Percentiles rank a stretch among this genome's conserved stretches.
Conservation (phyloP, 37 sponge, comb jelly and placozoan species). For the Haliclona indistincta region DNA sequence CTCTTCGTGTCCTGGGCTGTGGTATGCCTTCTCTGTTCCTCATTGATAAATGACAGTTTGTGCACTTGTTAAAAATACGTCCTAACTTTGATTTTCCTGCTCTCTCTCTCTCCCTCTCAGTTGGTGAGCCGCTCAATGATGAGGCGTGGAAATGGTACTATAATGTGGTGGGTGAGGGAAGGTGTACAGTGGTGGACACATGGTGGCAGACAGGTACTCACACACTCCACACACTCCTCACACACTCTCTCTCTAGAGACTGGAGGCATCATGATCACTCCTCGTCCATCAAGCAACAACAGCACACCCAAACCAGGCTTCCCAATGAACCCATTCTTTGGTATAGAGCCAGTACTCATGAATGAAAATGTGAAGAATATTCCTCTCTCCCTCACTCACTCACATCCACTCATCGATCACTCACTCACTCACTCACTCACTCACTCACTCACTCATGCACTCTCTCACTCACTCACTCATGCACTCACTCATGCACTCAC, state of each 20-base stretch:
- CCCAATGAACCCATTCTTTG: constrained; percentile 94
- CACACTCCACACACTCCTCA: too few relatives aligned
- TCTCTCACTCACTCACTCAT: too few relatives aligned
- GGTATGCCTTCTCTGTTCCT: constrained; percentile 53
- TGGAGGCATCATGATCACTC: constrained; percentile 93
- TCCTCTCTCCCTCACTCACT: too few relatives aligned
- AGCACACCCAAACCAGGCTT: constrained; percentile 87
- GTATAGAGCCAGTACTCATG: constrained; percentile 84
- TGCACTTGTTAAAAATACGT: not conserved
- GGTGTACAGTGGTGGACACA: constrained; percentile 90
- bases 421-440: not conserved
- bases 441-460: too few relatives aligned
- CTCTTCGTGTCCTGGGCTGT: constrained; percentile 86
- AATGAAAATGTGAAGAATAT: constrained; percentile 58
- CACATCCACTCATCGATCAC: not conserved
- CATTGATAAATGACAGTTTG: not conserved
- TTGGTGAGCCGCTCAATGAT: constrained; percentile 94
- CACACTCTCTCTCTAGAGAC: constrained; percentile 52
- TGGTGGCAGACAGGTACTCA: constrained; percentile 96
- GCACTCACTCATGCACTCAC: too few relatives aligned
- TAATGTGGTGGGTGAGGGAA: constrained; percentile 79
- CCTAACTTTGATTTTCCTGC: not conserved
- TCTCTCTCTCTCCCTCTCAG: constrained; percentile 25
- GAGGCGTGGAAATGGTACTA: constrained; percentile 94
- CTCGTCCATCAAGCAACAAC: constrained; percentile 79